Evolutionary conservation across 2,113 vertebrate species (phyloP).

Genomic region (Plecturocebus donacophilus): DNA sequence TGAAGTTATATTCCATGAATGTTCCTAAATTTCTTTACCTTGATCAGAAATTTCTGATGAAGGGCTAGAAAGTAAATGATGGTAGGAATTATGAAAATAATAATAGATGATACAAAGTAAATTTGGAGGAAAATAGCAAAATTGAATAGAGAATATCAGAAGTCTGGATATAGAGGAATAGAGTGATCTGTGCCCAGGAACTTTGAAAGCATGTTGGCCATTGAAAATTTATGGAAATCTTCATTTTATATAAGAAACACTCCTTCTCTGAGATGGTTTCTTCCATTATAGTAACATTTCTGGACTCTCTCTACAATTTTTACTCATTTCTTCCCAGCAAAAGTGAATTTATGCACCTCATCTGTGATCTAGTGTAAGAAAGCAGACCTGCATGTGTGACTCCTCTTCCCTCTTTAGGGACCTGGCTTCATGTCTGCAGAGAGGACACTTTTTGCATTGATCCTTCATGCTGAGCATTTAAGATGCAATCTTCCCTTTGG

Average conservation of each 20-base stretch:
- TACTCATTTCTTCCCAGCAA: background rate
- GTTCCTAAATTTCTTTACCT: background rate
- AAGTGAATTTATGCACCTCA: background rate
- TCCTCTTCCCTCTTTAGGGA: background rate
- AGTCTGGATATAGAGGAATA: background rate
- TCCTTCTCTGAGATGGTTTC: background rate
- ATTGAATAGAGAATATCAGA: background rate
- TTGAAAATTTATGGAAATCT: background rate
- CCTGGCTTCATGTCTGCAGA: background rate
- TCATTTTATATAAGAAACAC: background rate
- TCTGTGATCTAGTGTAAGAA: background rate
- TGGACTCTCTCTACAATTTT: background rate
- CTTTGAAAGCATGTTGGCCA: background rate
- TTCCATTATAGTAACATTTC: background rate
- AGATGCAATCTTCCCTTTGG: background rate
- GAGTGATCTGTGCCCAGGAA: background rate
- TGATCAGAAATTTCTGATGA: background rate
- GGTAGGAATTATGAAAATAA: background rate
- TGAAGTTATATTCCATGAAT: background rate
- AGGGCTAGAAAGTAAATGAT: background rate
- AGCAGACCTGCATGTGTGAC: rapidly evolving
- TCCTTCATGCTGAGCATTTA: background rate
- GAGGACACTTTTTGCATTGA: background rate
- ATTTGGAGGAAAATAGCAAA: background rate
- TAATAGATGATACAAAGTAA: background rate